Base-by-base conservation (phyloP, 2,888 invertebrate genomes). In the Ophonus ardosiacus region DNA sequence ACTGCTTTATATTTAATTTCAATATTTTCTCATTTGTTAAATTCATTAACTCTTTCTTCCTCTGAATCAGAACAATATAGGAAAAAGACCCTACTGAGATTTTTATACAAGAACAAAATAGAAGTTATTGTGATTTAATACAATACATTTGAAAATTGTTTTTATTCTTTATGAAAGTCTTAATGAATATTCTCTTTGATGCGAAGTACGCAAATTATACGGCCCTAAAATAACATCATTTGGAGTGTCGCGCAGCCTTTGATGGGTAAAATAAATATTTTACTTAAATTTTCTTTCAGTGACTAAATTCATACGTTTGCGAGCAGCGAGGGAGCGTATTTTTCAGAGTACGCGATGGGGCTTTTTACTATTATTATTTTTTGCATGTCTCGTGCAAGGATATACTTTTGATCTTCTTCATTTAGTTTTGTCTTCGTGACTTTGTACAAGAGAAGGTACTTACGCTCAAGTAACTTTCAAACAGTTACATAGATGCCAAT, bases 111-210 rank as follows among this genome's bases (percentile, higher is more conserved):
- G 38, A 15, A n/a, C 63, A 78, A 51, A 84, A 84, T 76, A 65
- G 31, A 10, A 84, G 56, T 84, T 84, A 84, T 84, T 76, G 43
- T 65, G 31, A 78, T 21, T 51, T 76, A 79, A 85, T 71, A 71
- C 85, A 85, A 85, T 85, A 71, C 71, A 85, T 65, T 84, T 79
- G 59, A 57, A 85, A 59, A 71, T 80, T 80, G 65, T 78, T 65
- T 79, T 80, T 40, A 71, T 80, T 80, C 65, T 57, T 79, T 80
- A 68, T 80, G 68, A 84, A 56, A 79, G 65, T 80, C 85, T 56
- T 65, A 71, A 85, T 85, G 85, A 85, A 85, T 85, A 85, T 85
- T 85, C 85, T 80, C 85, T 85, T 85, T 85, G 85, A 85, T 56
- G 71, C 61, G 56, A 80, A 85, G 71, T 85, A 80, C 85, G 80